Evolutionary conservation across 1,140 invertebrate genomes (phyloP).

Genomic region (Bombus consobrinus): DNA sequence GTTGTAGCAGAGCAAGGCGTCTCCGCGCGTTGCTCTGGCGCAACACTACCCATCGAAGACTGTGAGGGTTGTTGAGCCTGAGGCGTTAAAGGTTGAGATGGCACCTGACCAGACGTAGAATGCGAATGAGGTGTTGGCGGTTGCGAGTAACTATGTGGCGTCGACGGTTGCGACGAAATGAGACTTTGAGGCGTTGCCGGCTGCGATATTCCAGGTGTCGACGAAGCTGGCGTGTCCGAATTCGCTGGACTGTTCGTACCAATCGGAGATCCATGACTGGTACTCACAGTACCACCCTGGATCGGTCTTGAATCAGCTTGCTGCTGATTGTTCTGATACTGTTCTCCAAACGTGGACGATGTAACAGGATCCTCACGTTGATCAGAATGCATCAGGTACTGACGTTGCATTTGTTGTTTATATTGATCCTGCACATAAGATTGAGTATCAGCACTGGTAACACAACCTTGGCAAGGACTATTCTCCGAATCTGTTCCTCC

Average conservation of each 20-base stretch:
- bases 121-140: conserved; percentile 78
- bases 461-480: conserved; percentile 75
- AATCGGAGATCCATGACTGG: conserved; percentile 88
- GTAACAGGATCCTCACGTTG: conserved; percentile 88
- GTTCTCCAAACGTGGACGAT: conserved; percentile 87
- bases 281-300: conserved; percentile 89
- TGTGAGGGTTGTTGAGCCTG: conserved; percentile 71
- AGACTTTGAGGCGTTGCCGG: conserved; percentile 79
- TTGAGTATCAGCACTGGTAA: conserved; percentile 73
- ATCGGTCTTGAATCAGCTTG: conserved; percentile 86
- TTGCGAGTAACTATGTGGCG: conserved; percentile 79
- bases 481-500: conserved; percentile 73
- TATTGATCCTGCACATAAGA: conserved; percentile 75
- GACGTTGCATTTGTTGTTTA: conserved; percentile 77
- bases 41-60: conserved; percentile 50
- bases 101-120: conserved; percentile 55
- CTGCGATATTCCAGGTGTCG: conserved; percentile 75
- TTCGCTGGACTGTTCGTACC: conserved; percentile 82
- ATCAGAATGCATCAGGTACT: conserved; percentile 76
- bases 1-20: conserved; percentile 71
- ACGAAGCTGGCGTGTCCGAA: conserved; percentile 77
- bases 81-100: conserved; percentile 65
- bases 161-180: conserved; percentile 78
- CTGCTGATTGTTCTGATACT: conserved; percentile 77
- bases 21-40: conserved; percentile 72